Percentiles rank a stretch among this genome's conserved stretches.
phyloP scores from a whole-genome alignment of 2,888 invertebrate species.

The Hololepta plana region DNA sequence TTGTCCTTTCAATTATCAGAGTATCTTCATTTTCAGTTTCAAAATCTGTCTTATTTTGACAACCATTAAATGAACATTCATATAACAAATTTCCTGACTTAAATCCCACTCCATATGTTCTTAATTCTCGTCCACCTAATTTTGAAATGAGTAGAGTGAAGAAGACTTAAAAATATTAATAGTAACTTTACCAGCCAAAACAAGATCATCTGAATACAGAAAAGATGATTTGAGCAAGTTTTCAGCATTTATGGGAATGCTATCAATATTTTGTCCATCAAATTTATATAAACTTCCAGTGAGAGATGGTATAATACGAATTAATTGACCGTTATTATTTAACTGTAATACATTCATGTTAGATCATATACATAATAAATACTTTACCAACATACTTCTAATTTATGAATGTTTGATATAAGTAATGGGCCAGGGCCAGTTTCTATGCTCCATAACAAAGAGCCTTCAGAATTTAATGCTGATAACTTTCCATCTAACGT shows the following conservation, averaged over 20 bases:
- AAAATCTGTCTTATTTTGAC: conserved; percentile 47
- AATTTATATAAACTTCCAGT: conserved; percentile 84
- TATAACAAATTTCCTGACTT: conserved; percentile 53
- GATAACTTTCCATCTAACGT: conserved; percentile 81
- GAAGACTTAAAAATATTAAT: conserved; percentile 4
- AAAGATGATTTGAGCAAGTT: conserved; percentile 73
- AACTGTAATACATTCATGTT: conserved; percentile 32
- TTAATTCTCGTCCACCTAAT: conserved; percentile 66
- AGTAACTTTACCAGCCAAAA: conserved; percentile 41
- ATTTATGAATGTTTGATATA: conserved; percentile 74
- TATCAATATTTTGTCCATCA: conserved; percentile 74
- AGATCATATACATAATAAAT: not conserved
- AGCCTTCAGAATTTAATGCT: conserved; percentile 57
- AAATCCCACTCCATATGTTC: conserved; percentile 71
- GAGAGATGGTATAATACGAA: conserved; percentile 81
- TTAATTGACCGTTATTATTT: conserved; percentile 67
- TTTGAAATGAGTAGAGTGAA: conserved; percentile 4
- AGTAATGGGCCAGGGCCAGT: conserved; percentile 61
- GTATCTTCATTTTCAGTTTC: conserved; percentile 30
- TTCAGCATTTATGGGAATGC: conserved; percentile 74
- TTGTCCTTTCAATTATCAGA: conserved; percentile 62
- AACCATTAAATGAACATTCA: conserved; percentile 57
- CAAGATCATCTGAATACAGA: conserved; percentile 68
- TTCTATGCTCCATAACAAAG: conserved; percentile 58
- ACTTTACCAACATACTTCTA: conserved; percentile 45